Evolutionary conservation across 2,113 vertebrate genomes (phyloP).

Genomic region (Pseudois nayaur): DNA sequence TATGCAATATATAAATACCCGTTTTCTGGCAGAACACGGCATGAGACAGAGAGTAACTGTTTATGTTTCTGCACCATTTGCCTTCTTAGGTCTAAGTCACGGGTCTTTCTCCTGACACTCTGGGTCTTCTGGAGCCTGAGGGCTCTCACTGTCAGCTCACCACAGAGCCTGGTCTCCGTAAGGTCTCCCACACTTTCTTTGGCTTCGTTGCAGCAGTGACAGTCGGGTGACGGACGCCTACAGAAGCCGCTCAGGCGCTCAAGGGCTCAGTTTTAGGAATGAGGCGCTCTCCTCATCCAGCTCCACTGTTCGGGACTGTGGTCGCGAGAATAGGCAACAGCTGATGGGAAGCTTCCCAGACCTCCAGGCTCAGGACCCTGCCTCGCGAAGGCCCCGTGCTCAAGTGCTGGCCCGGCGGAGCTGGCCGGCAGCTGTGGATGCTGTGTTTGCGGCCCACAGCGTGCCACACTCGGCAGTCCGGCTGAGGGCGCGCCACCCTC

Average conservation of each 20-base stretch:
- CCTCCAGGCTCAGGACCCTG: neutral
- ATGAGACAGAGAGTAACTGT: neutral
- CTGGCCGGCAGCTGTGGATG: neutral
- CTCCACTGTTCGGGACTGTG: too few species aligned
- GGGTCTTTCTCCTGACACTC: neutral
- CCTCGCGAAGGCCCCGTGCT: rapidly evolving
- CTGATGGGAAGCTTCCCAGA: neutral
- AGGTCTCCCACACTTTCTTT: neutral
- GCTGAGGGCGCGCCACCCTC: rapidly evolving
- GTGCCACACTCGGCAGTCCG: rapidly evolving
- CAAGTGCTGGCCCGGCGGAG: rapidly evolving
- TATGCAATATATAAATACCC: rapidly evolving
- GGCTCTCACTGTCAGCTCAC: neutral
- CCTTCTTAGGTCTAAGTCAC: neutral
- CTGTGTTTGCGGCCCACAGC: rapidly evolving
- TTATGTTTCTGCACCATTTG: rapidly evolving
- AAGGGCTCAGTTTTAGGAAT: neutral
- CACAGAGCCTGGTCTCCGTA: neutral
- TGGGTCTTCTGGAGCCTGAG: neutral
- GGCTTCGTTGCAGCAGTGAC: neutral
- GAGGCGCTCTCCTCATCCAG: neutral
- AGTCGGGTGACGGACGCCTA: rapidly evolving
- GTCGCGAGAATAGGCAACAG: neutral
- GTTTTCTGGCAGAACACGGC: neutral
- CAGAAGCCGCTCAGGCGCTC: too few species aligned